Evolutionary conservation across 2,113 vertebrate species (phyloP), one percentile per base, ranked within the genome.

Genomic region (Polypterus senegalus): DNA sequence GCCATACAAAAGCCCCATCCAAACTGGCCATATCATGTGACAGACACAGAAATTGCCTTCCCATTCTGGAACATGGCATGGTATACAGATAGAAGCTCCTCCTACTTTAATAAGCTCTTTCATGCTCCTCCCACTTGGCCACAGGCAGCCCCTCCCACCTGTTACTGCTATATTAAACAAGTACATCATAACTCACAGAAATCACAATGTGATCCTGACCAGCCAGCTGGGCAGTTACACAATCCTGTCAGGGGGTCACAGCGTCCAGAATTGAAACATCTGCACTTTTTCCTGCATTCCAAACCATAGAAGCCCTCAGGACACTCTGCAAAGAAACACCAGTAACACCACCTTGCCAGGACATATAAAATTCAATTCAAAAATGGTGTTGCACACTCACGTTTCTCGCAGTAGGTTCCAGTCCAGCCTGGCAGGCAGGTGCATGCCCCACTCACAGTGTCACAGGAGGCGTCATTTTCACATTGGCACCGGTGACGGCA

Each of bases 381-480:
- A 2, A 7, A 9, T 55, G 9, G 6, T 55, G 54, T n/a, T 5
- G 9, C 46, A 9, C 10, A 60, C 89, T 78, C 66, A 97, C 93
- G 48, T 0, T 81, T 91, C 71, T 97, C 91, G 4, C 95, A 97
- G 77, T 90, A 93, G 4, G 86, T 91, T 11, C 95, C 93, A 0
- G 90, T 73, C 93, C 94, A 97, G 69, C 95, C 94, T 0, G 84
- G 73, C 5, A 71, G 74, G 69, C 95, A 98, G 5, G 85, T 90
- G 7, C 95, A 97, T 6, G 92, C 92, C 4, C 95, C 93, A 0
- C 94, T 93, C 76, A 95, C 76, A 0, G 95, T 92, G 76, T 98
- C 95, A 6, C 95, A 98, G 55, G 74, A 54, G 0, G 89, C 94
- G 9, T 80, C 76, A 0, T 96, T 89, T 53, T 92, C 87, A 72